A percentile compares a stretch with the other conserved stretches of the same genome.
These are phyloP conservation scores for Fragum sueziense DNA, from an alignment of 2,888 invertebrate genomes.

Conservation along the genomic window DNA sequence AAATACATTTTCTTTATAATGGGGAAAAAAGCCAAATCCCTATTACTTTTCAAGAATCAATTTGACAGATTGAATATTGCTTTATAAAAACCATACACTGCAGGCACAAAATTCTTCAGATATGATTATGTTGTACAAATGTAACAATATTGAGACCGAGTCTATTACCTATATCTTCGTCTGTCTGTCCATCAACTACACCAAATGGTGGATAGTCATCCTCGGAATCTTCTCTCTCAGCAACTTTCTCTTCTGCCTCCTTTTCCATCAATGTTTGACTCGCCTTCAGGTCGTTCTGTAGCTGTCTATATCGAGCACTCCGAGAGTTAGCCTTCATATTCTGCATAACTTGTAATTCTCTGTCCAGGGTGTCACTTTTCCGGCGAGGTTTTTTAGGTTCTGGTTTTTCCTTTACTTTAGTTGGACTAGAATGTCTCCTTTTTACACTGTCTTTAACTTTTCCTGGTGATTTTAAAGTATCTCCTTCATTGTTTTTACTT, in stretches of 20 bases:
- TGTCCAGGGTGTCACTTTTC: constrained; percentile 27
- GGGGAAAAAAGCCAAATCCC: too few relatives aligned
- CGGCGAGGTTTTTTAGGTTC: constrained; percentile 41
- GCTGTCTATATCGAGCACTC: constrained; percentile 43
- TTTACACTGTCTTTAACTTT: not conserved
- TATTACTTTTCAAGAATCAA: too few relatives aligned
- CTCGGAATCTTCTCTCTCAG: constrained; percentile 13
- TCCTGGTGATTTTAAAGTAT: not conserved
- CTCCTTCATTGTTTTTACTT: constrained; percentile 1
- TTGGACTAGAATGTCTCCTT: constrained; percentile 21
- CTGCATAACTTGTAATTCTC: constrained; percentile 46
- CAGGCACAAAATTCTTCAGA: too few relatives aligned
- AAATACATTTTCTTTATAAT: too few relatives aligned
- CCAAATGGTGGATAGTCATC: constrained; percentile 45
- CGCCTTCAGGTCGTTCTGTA: constrained; percentile 24
- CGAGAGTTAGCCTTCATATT: constrained; percentile 48
- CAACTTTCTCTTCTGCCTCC: constrained; percentile 25
- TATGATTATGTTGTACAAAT: too few relatives aligned
- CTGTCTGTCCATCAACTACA: constrained; percentile 21
- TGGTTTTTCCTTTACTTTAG: constrained; percentile 26
- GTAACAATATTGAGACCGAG: too few relatives aligned
- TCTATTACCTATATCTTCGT: constrained; percentile 26
- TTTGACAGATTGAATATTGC: too few relatives aligned
- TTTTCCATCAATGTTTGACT: constrained; percentile 27
- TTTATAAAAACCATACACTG: too few relatives aligned